These are phyloP conservation scores for Ibycter americanus DNA, from an alignment of 2,797 vertebrate species.

Conservation along the genomic window DNA sequence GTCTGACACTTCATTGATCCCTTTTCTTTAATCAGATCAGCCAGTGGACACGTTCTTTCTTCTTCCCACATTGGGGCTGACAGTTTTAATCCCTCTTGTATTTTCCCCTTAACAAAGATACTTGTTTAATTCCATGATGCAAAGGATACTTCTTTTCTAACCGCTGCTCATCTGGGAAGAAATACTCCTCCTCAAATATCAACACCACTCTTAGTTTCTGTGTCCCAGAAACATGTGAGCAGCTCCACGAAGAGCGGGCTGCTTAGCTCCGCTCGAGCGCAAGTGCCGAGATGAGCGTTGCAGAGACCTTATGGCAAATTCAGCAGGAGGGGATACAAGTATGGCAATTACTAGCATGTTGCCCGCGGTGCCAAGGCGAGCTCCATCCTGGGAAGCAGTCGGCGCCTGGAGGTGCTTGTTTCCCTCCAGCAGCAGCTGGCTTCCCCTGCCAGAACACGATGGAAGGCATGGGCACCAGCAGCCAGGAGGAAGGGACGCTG, in stretches of 20 bases:
- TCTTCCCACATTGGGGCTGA: neutral
- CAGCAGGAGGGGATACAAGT: neutral
- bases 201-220: too few species aligned
- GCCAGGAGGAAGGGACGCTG: neutral
- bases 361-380: fast-evolving
- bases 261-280: neutral
- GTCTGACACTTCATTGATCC: neutral
- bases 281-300: fast-evolving
- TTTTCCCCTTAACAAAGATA: neutral
- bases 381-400: neutral
- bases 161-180: neutral
- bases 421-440: neutral
- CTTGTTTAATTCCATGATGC: neutral
- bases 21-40: constrained; percentile 4
- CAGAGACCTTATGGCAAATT: neutral
- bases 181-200: neutral
- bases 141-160: neutral
- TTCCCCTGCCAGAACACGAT: neutral
- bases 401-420: neutral
- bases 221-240: neutral
- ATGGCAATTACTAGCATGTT: fast-evolving
- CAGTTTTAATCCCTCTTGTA: neutral
- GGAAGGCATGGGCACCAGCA: neutral
- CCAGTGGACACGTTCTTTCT: neutral
- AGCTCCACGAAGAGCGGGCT: neutral